phyloP scores from a whole-genome alignment of 1,140 invertebrate species.

The Cardiocondyla obscurior region DNA sequence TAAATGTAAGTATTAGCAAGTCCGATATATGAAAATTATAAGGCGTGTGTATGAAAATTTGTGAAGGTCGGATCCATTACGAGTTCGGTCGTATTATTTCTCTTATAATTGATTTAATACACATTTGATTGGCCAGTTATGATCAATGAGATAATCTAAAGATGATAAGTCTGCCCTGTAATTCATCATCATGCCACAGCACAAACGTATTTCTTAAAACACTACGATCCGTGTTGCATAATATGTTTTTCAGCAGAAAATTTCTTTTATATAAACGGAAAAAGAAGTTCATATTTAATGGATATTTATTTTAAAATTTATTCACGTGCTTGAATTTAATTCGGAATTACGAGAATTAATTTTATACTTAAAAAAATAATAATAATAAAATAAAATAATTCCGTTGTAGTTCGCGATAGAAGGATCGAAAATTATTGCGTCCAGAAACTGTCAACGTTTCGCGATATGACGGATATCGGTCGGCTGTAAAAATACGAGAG shows the following conservation, averaged over 20 bases:
- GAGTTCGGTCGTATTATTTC: constrained; percentile 7
- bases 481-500: background rate
- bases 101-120: constrained; percentile 34
- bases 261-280: background rate
- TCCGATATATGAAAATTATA: background rate
- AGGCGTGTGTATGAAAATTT: constrained; percentile 6
- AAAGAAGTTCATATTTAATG: background rate
- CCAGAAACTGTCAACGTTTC: background rate
- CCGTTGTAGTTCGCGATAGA: background rate
- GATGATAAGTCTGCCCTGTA: constrained; percentile 15
- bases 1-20: background rate
- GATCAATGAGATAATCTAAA: background rate
- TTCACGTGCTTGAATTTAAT: background rate
- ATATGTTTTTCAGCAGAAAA: background rate
- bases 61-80: constrained; percentile 22
- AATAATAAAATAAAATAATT: background rate
- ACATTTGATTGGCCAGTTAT: constrained; percentile 30
- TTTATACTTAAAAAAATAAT: no score
- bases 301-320: background rate
- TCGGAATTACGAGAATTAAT: background rate
- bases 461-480: background rate
- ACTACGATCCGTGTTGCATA: background rate
- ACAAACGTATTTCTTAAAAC: background rate
- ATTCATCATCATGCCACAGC: background rate
- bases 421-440: background rate